Base-by-base conservation (phyloP, 64 coral and sea anemone species). In the Porites lutea region DNA sequence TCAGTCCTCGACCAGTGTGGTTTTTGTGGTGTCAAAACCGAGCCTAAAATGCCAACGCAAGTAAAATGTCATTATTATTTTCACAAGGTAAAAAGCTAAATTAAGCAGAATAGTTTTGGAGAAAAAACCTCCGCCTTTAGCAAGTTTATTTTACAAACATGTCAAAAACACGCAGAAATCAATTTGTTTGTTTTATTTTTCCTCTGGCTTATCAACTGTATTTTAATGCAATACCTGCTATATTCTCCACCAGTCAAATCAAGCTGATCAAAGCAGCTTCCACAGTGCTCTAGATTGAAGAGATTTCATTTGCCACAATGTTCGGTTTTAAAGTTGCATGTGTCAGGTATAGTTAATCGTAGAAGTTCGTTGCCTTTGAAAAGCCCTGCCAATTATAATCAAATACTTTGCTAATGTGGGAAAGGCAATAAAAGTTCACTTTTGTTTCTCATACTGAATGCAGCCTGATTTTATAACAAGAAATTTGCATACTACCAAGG, bases 1-100 rank as follows among this genome's bases (percentile, higher is more conserved):
- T 76, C 48, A 7, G 13, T 76, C 13, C 46, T 19, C 16, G 16
- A 76, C 47, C 73, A 50, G 2, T n/a, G 48, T 7, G 48, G 48
- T 48, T 76, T 76, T 76, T 23, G 47, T 16, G 73, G 73, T 16
- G 73, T 76, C 51, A 18, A 76, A 76, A 76, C 51, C n/a, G 4
- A 76, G 13, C 46, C 8, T 76, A 76, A 76, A 76, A 50, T 76
- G 47, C 73, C 73, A 51, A 16, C 8, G 73, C 73, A 19, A 57
- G 13, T 51, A 9, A 27, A 12, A 3, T 10, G 54, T 4, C 5
- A 27, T 12, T 3, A 53, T 16, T 37, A 13, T 13, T 23, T 58
- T 55, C 2, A 18, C 75, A 23, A 55, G 16, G 75, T 55, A 23
- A 57, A 78, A 78, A 78, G 75, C 75, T 53, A 57, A 78, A 55